Conservation (phyloP, 1,140 invertebrate genomes). For the Apis mellifera region Amel_HAv3.1 CM009945.2:6437001-6437500, state of each 20-base stretch:
- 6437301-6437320: not conserved
- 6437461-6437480: slow-evolving; percentile 28
- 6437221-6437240: no score
- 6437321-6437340: slow-evolving; percentile 1
- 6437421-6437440: slow-evolving; percentile 24
- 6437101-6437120: not conserved
- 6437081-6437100: not conserved
- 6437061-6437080: slow-evolving; percentile 9
- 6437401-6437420: not conserved
- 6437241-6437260: not conserved
- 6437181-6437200: not conserved
- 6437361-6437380: slow-evolving; percentile 3
- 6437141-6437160: not conserved
- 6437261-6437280: not conserved
- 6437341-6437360: slow-evolving; percentile 34
- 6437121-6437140: not conserved
- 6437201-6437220: no score
- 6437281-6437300: no score
- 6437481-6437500: slow-evolving; percentile 38
- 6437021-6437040: slow-evolving; percentile 32
- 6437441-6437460: slow-evolving; percentile 46
- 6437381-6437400: slow-evolving; percentile 13
- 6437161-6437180: no score
- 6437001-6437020: slow-evolving; percentile 28
- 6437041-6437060: slow-evolving; percentile 19